Conservation (phyloP, 2,797 vertebrate genomes). For the Cossypha heuglini region DNA sequence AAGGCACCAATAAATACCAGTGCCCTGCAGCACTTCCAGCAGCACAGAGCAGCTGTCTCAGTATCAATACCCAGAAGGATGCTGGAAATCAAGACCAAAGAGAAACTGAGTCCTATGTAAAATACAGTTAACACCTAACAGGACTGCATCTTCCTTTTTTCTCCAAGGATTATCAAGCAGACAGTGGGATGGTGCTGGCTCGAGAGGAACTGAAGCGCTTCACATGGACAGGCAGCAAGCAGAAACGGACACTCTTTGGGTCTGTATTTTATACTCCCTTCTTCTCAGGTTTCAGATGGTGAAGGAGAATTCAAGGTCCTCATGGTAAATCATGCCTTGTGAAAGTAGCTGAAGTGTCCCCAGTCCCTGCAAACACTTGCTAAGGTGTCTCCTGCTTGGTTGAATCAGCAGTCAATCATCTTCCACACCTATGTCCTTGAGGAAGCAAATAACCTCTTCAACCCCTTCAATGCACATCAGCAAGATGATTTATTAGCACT, state of each 20-base stretch:
- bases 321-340: background rate
- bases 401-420: background rate
- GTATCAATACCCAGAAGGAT: rapidly evolving
- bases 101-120: background rate
- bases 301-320: background rate
- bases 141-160: background rate
- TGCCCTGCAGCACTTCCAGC: background rate
- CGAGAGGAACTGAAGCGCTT: slow-evolving; percentile 84
- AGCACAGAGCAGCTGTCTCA: background rate
- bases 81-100: background rate
- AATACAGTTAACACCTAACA: background rate
- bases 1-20: background rate
- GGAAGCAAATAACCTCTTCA: background rate
- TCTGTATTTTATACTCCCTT: slow-evolving; percentile 61
- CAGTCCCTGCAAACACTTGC: background rate
- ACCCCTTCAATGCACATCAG: rapidly evolving
- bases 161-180: slow-evolving; percentile 83
- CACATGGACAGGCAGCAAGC: slow-evolving; percentile 77
- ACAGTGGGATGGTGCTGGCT: slow-evolving; percentile 84
- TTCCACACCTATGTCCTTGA: rapidly evolving
- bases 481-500: background rate
- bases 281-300: background rate
- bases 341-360: background rate
- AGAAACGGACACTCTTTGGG: slow-evolving; percentile 67
- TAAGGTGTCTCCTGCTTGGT: background rate